Base-by-base conservation (phyloP, 1,140 invertebrate genomes). In the Dendroctonus ponderosae region DNA sequence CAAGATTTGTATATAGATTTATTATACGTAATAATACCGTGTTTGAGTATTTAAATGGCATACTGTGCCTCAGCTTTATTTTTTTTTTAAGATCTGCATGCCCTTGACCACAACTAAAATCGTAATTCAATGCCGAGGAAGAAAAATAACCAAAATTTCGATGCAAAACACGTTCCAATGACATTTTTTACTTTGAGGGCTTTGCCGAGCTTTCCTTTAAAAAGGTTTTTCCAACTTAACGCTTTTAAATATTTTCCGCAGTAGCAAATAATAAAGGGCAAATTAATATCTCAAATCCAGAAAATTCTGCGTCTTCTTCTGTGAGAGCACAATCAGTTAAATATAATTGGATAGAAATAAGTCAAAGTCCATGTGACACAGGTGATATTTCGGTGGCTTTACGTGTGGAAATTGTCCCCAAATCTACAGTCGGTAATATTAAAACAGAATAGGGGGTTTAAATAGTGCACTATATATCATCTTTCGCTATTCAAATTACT, bases 191-290 rank as follows among this genome's bases (percentile, higher is more conserved):
- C 46, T 58, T 43, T 58, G 37, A 44, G 42, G 42, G 56, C 53
- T 58, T 58, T 44, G 7, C n/a, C 56, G 42, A 26, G 56, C 56
- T 58, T 51, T 51, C 9, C 9, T 12, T 11, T n/a, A 51, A 51
- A 51, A 15, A 46, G 12, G 12, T 12, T 56, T 41, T 40, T 56
- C 8, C 39, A 37, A 56, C 11, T 38, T 11, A 41, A 56, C 43
- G 56, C 56, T 58, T 58, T 58, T 58, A 58, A 58, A 44, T 44
- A 58, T 44, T 58, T 58, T 58, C 41, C 40, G 56, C 42, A 42
- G 9, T 26, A 26, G 15, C 42, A 58, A 58, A 42, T 46, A 38
- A 46, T 58, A 58, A 12, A 38, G 56, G n/a, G n/a, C 12, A 58
- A 58, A 58, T 39, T 7, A 40, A 11, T 41, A 14, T 56, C 12